Conservation (phyloP, 2,113 vertebrate species). For the Sander vitreus region DNA sequence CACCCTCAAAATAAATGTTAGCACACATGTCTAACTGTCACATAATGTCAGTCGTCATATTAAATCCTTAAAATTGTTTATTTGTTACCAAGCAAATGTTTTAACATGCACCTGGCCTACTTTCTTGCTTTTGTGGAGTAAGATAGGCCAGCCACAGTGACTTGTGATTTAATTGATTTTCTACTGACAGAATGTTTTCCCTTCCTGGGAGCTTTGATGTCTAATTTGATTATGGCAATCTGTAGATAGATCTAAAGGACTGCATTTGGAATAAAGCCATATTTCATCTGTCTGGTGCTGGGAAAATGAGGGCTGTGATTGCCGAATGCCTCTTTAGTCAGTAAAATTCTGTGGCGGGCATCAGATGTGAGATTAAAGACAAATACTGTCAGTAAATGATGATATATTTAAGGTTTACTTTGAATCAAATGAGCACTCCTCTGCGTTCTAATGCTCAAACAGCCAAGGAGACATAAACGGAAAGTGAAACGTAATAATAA, state of each 20-base stretch:
- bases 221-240: conserved; percentile 34
- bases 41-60: background rate
- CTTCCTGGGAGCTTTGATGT: conserved; percentile 45
- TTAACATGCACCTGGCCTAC: conserved; percentile 30
- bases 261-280: conserved; percentile 14
- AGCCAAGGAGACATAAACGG: conserved; percentile 23
- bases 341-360: background rate
- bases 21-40: background rate
- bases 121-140: conserved; percentile 20
- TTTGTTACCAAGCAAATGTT: background rate
- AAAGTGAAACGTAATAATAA: conserved; percentile 47
- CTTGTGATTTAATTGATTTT: conserved; percentile 44
- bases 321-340: conserved; percentile 25
- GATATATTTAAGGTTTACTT: conserved; percentile 41
- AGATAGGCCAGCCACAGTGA: conserved; percentile 13
- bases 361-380: conserved; percentile 50
- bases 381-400: conserved; percentile 37
- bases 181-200: conserved; percentile 36
- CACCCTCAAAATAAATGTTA: background rate
- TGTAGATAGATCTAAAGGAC: conserved; percentile 21
- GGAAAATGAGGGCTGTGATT: conserved; percentile 28
- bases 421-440: conserved; percentile 10
- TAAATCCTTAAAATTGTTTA: background rate
- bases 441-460: conserved; percentile 24
- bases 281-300: conserved; percentile 22